phyloP scores from a whole-genome alignment of 2,888 invertebrate genomes.

The Volucella zonaria region DNA sequence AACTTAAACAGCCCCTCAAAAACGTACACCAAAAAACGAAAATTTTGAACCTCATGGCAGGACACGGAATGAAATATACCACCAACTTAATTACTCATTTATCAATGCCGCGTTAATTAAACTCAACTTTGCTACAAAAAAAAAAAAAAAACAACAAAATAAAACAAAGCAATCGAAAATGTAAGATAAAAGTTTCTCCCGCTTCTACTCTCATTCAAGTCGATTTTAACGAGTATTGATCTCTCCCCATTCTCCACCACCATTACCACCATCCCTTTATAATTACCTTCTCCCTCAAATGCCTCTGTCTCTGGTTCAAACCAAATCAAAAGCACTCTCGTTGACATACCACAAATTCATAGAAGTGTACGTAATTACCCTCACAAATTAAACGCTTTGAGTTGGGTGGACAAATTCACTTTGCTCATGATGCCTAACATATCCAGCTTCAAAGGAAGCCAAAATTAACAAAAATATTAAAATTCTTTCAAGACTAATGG shows the following conservation, averaged over 20 bases:
- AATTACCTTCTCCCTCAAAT: slow-evolving; percentile 8
- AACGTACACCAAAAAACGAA: not conserved
- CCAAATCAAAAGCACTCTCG: slow-evolving; percentile 44
- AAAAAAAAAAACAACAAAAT: too few relatives aligned
- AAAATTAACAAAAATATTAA: not conserved
- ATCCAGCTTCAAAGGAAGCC: slow-evolving; percentile 8
- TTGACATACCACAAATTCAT: slow-evolving; percentile 36
- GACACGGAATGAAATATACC: slow-evolving; percentile 1
- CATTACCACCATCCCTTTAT: not conserved
- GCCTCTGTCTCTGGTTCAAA: not conserved
- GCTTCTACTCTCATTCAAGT: not conserved
- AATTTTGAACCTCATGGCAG: not conserved
- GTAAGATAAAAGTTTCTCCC: slow-evolving; percentile 5
- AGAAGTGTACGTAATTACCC: slow-evolving; percentile 42
- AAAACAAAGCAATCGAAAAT: too few relatives aligned
- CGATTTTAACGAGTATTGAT: slow-evolving; percentile 33
- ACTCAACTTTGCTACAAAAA: slow-evolving; percentile 17
- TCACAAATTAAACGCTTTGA: slow-evolving; percentile 11
- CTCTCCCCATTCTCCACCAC: not conserved
- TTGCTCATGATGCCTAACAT: not conserved
- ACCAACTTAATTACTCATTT: slow-evolving; percentile 32
- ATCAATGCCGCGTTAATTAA: slow-evolving; percentile 42
- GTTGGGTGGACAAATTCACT: slow-evolving; percentile 20
- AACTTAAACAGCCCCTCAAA: not conserved
- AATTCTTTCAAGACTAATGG: too few relatives aligned